Conservation (phyloP, 1,140 invertebrate genomes). For the Scaptomyza hsui region DNA sequence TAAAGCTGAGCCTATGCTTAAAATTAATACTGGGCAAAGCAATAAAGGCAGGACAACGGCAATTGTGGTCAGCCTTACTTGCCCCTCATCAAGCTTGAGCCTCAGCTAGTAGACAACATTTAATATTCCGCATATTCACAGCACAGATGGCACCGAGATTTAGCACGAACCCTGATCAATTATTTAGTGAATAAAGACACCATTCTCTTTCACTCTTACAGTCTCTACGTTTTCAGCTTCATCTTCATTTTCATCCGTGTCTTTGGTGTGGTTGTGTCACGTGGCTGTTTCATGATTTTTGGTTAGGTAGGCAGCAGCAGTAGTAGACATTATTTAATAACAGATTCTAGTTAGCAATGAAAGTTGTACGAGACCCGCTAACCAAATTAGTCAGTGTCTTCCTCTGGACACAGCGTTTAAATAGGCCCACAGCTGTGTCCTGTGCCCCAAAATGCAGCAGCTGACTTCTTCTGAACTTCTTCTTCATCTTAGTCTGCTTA, state of each 20-base stretch:
- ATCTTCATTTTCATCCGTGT: not conserved
- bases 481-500: too few species aligned
- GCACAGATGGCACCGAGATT: slow-evolving; percentile 51
- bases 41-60: slow-evolving; percentile 33
- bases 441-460: slow-evolving; percentile 36
- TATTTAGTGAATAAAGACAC: slow-evolving; percentile 49
- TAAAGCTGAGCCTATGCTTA: slow-evolving; percentile 24
- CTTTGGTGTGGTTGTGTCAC: slow-evolving; percentile 24
- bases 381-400: slow-evolving; percentile 62
- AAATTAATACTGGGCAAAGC: slow-evolving; percentile 15
- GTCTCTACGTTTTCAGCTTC: not conserved
- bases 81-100: slow-evolving; percentile 34
- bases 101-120: slow-evolving; percentile 26
- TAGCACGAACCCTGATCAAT: slow-evolving; percentile 53
- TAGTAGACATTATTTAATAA: slow-evolving; percentile 63
- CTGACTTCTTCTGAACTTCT: slow-evolving; percentile 24
- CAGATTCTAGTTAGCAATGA: slow-evolving; percentile 52
- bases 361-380: slow-evolving; percentile 60
- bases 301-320: not conserved
- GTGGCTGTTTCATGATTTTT: slow-evolving; percentile 43
- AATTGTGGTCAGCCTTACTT: slow-evolving; percentile 42
- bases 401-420: slow-evolving; percentile 25
- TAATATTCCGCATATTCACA: slow-evolving; percentile 48
- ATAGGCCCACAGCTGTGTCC: slow-evolving; percentile 52
- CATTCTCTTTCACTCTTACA: not conserved